Evolutionary conservation across 2,797 vertebrate species (phyloP).

Genomic region (Dendrocincla fuliginosa): DNA sequence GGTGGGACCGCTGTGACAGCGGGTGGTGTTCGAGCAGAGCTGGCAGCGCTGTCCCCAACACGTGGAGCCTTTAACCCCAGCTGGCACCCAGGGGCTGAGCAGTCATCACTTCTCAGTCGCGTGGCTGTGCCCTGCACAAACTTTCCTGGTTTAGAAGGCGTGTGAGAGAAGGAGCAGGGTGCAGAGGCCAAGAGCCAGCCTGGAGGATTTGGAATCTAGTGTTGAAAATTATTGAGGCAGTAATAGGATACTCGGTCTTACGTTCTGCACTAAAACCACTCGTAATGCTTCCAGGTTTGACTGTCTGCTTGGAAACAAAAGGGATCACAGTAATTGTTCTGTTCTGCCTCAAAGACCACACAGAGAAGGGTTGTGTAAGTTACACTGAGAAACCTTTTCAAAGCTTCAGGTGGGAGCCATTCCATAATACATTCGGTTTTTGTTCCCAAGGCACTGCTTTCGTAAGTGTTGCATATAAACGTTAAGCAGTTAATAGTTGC

Average conservation of each 20-base stretch:
- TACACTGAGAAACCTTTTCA: not conserved
- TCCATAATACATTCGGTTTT: fast-evolving
- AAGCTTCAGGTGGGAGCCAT: not conserved
- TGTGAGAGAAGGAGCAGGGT: not conserved
- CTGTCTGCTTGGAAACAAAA: not conserved
- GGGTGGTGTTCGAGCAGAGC: not conserved
- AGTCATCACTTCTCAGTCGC: not conserved
- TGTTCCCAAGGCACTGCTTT: not conserved
- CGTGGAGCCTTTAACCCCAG: fast-evolving
- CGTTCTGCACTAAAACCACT: fast-evolving
- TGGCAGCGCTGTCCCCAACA: not conserved
- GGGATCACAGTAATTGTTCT: not conserved
- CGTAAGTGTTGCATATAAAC: not conserved
- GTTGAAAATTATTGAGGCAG: not conserved
- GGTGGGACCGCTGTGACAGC: not conserved
- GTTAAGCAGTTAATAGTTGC: not conserved
- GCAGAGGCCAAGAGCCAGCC: not conserved
- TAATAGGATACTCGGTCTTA: not conserved
- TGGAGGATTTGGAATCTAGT: not conserved
- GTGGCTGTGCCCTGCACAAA: not conserved
- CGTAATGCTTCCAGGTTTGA: not conserved
- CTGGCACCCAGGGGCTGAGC: not conserved
- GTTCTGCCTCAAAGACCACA: not conserved
- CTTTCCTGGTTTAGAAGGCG: not conserved
- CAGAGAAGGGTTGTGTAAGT: not conserved